Evolutionary conservation across 35 echinoderm and acorn worm species (phyloP).

Genomic region (Acanthaster planci): DNA sequence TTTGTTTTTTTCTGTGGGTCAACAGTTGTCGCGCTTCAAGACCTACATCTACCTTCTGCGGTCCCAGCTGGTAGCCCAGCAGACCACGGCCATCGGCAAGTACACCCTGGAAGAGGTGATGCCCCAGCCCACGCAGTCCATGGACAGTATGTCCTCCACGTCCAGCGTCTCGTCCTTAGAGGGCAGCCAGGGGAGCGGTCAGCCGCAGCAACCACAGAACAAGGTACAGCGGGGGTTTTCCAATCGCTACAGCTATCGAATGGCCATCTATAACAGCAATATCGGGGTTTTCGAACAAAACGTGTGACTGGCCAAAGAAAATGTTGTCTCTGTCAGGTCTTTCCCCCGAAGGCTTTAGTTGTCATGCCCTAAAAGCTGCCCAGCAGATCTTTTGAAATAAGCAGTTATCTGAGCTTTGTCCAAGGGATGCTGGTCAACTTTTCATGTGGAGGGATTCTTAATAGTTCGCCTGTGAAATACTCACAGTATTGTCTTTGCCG

Average conservation of each 20-base stretch:
- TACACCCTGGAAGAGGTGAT: slow-evolving; percentile 37
- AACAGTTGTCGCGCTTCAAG: slow-evolving; percentile 82
- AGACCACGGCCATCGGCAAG: slow-evolving; percentile 35
- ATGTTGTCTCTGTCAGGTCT: neutral
- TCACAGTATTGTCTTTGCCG: too few species aligned
- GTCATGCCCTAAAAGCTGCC: too few species aligned
- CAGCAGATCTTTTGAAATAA: too few species aligned
- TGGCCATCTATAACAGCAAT: slow-evolving; percentile 87
- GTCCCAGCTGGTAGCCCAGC: too few species aligned
- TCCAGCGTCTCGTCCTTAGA: slow-evolving; percentile 1
- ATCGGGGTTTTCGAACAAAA: slow-evolving; percentile 31
- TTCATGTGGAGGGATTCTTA: too few species aligned
- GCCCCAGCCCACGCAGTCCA: slow-evolving; percentile 6
- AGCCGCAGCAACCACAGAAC: neutral
- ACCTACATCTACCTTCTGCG: slow-evolving; percentile 79
- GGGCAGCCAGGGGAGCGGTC: slow-evolving; percentile 24
- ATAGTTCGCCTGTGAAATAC: too few species aligned
- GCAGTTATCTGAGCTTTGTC: too few species aligned
- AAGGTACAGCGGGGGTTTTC: slow-evolving; percentile 95
- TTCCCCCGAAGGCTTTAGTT: too few species aligned
- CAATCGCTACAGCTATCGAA: slow-evolving; percentile 98
- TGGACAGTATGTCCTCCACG: neutral
- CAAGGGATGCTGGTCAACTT: too few species aligned
- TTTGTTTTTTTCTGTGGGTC: neutral
- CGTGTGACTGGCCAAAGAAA: neutral